Evolutionary conservation across 2,797 vertebrate genomes (phyloP), one percentile per base, ranked within the genome.

Genomic region (Limnodromus scolopaceus): DNA sequence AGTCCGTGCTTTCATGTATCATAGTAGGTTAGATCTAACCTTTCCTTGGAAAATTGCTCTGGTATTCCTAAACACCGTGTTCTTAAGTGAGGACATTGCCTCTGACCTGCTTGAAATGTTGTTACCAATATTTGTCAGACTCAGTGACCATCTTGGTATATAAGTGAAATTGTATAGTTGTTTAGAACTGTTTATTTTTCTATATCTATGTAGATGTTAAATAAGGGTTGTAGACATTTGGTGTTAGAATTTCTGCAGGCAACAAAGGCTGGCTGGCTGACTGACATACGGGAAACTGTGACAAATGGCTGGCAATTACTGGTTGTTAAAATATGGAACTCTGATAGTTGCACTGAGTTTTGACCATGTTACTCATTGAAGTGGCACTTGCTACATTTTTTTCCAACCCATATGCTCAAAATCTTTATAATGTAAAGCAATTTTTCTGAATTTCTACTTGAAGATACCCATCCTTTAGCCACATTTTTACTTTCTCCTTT

Each of bases 21-120:
- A 6, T 66, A 77, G 75, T 28, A 57, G 69, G 25, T 77, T 79
- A 84, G 43, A 81, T 92, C 51, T 57, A 88, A 92, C 61, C 66
- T 70, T 92, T 88, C 83, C 91, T 46, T 77, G 61, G 84, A 75
- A 93, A 92, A 92, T 82, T 87, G 89, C 77, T 83, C 58, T 86
- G 61, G 24, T 65, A 6, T 87, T 92, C 83, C 84, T 82, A 66
- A 89, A 54, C 75, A 27, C 34, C 0, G 0, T 86, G 65, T 58
- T 89, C 70, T 76, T 75, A 79, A 60, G 69, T 20, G 69, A 48
- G 79, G 65, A 75, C 65, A 16, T 92, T 87, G 83, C 32, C 69
- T 93, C 70, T 85, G 48, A 64, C 68, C 89, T 81, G 75, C 74
- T 39, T 60, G 87, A 85, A 87, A 55, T n/a, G 57, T 30, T 84